These are phyloP conservation scores for Leptopilina clavipes DNA, from an alignment of 1,140 invertebrate species.

Conservation along the genomic window DNA sequence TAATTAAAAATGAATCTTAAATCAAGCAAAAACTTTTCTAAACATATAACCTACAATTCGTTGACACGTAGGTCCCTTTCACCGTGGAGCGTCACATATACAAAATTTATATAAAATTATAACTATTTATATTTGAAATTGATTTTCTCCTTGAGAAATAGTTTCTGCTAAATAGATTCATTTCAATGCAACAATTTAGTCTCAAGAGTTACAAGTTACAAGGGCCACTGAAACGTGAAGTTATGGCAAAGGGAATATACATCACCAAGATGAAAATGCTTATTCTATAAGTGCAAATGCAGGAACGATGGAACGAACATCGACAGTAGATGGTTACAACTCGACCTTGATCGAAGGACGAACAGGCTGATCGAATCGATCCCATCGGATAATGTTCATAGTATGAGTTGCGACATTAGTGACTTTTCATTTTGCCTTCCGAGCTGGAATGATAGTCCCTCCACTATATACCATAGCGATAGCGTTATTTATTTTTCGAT, in stretches of 20 bases:
- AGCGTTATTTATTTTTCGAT: conserved; percentile 20
- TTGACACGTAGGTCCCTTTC: too few species aligned
- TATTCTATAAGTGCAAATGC: conserved; percentile 28
- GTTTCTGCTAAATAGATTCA: background rate
- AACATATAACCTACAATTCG: too few species aligned
- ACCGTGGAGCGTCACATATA: too few species aligned
- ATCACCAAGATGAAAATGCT: background rate
- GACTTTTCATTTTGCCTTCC: background rate
- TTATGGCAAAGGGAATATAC: background rate
- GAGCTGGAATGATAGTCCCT: background rate
- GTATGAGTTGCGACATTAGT: conserved; percentile 28
- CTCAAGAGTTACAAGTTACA: background rate
- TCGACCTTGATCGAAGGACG: conserved; percentile 34
- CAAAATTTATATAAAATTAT: too few species aligned
- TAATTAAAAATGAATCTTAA: too few species aligned
- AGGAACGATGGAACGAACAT: background rate
- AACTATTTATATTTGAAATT: background rate
- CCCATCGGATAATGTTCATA: conserved; percentile 16
- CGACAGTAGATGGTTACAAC: conserved; percentile 28
- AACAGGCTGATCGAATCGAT: conserved; percentile 26
- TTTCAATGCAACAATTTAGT: conserved; percentile 20
- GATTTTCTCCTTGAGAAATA: background rate
- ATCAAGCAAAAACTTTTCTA: too few species aligned
- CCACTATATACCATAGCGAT: background rate
- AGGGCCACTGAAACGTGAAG: conserved; percentile 30